Evolutionary conservation across 30 jellyfish, hydroid and myxozoan genomes (phyloP).

Genomic region (Cassiopea xamachana): DNA sequence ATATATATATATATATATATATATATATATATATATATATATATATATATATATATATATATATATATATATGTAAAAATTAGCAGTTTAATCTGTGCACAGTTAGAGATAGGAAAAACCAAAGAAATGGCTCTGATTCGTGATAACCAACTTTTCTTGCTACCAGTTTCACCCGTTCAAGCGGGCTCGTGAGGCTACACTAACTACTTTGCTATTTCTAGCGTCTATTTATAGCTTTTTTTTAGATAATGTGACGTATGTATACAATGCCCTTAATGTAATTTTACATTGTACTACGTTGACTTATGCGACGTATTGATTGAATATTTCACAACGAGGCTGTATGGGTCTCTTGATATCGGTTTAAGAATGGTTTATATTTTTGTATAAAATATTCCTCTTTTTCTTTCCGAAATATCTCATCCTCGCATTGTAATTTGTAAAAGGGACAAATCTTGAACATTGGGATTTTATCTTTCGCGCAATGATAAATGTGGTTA

Average conservation of each 20-base stretch:
- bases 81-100: too few species aligned
- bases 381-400: background rate
- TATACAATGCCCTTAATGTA: slow-evolving; percentile 18
- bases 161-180: background rate
- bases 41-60: too few species aligned
- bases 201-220: background rate
- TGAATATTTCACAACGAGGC: slow-evolving; percentile 4
- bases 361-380: background rate
- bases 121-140: background rate
- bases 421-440: slow-evolving; percentile 21
- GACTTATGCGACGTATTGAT: slow-evolving; percentile 25
- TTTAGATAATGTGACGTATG: slow-evolving; percentile 12
- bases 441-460: slow-evolving; percentile 27
- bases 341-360: slow-evolving; percentile 7
- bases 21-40: too few species aligned
- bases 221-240: slow-evolving; percentile 7
- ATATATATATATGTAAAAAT: too few species aligned
- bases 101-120: background rate
- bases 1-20: too few species aligned
- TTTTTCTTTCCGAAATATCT: slow-evolving; percentile 23
- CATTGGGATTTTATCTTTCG: slow-evolving; percentile 21
- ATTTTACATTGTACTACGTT: slow-evolving; percentile 15
- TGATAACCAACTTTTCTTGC: background rate
- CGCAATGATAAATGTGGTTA: slow-evolving; percentile 25
- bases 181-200: background rate